These are phyloP conservation scores for Pica pica DNA, from an alignment of 2,113 vertebrate genomes.

Conservation along the genomic window DNA sequence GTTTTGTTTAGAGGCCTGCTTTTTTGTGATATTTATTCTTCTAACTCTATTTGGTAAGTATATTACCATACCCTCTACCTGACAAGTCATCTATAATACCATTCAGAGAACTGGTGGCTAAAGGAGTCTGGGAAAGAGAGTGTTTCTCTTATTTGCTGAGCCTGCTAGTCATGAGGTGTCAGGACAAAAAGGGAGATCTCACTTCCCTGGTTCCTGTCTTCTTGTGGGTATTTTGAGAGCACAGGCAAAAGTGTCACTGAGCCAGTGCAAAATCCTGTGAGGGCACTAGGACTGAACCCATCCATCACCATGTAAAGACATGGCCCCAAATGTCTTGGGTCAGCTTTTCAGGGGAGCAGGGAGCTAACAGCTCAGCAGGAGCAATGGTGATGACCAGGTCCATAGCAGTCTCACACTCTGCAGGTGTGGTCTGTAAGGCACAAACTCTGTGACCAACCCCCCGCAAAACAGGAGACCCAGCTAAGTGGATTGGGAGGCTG, in stretches of 20 bases:
- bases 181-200: background rate
- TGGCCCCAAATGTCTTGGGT: background rate
- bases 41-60: background rate
- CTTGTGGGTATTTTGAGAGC: background rate
- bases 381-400: background rate
- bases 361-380: background rate
- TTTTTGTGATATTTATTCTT: background rate
- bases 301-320: background rate
- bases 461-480: background rate
- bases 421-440: background rate
- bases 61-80: background rate
- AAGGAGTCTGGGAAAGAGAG: background rate
- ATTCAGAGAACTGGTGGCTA: background rate
- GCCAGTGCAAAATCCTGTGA: background rate
- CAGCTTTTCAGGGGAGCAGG: background rate
- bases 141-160: background rate
- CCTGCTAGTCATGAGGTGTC: background rate
- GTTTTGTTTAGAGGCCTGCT: slow-evolving; percentile 4
- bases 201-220: background rate
- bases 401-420: background rate
- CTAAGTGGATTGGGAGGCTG: background rate
- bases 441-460: fast-evolving
- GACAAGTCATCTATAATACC: background rate
- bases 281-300: background rate
- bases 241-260: background rate